Percentiles rank a stretch among this genome's conserved stretches.
These are phyloP conservation scores for Hypercompe scribonia DNA, from an alignment of 2,888 invertebrate species.

Conservation along the genomic window DNA sequence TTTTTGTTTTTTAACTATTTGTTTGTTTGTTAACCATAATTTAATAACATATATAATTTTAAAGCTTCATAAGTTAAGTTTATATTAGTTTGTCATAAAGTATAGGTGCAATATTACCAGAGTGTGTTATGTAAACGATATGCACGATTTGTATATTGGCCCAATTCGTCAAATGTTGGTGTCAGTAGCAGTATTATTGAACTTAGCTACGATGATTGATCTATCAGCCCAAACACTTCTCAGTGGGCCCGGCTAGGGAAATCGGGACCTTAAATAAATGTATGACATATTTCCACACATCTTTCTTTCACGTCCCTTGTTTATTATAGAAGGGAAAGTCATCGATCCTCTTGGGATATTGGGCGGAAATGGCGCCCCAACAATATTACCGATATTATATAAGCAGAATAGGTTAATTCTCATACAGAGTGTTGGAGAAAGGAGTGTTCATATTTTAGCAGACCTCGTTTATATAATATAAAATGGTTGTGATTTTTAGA, in stretches of 20 bases:
- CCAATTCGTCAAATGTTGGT: background rate
- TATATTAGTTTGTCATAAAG: too few species aligned
- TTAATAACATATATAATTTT: too few species aligned
- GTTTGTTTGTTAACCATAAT: too few species aligned
- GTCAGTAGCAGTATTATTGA: background rate
- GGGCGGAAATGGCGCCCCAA: background rate
- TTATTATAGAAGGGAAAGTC: background rate
- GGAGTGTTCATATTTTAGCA: background rate
- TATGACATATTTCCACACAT: background rate
- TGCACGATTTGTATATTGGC: background rate
- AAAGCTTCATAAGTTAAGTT: too few species aligned
- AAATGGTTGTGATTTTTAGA: too few species aligned
- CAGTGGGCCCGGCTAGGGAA: background rate
- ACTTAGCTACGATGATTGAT: constrained; percentile 4
- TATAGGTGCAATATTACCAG: too few species aligned
- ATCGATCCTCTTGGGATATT: background rate
- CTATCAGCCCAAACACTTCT: background rate
- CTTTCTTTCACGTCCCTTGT: background rate
- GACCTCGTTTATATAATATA: too few species aligned
- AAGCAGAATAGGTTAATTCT: background rate
- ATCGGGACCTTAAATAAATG: background rate
- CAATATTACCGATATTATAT: background rate
- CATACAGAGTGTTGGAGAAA: background rate
- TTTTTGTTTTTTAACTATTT: too few species aligned
- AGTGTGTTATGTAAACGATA: background rate